Percentiles rank a stretch among this genome's conserved stretches.
Evolutionary conservation across 2,797 vertebrate genomes (phyloP).

Genomic region (Bovichtus variegatus): DNA sequence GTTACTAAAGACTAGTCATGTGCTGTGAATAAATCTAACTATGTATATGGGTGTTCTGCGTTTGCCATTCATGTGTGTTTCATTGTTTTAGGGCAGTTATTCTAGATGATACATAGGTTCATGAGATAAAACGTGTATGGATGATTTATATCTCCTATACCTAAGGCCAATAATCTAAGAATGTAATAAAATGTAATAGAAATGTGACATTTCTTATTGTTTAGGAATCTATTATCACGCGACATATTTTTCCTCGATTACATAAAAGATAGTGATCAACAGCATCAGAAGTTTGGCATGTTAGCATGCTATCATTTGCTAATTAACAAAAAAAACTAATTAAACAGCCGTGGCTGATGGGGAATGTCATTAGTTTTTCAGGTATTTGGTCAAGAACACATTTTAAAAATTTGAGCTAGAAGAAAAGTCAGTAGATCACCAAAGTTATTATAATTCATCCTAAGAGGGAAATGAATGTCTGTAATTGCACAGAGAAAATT

Average conservation of each 20-base stretch:
- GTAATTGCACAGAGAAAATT: neutral
- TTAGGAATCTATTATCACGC: neutral
- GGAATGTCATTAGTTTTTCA: neutral
- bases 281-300: too few relatives aligned
- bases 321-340: neutral
- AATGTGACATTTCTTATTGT: neutral
- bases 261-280: neutral
- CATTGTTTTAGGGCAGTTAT: neutral
- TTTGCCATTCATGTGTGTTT: neutral
- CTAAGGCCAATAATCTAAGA: neutral
- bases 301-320: neutral
- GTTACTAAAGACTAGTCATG: constrained; percentile 45
- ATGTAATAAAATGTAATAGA: neutral
- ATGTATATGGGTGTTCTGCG: neutral
- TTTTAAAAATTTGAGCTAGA: neutral
- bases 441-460: neutral
- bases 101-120: neutral
- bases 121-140: neutral
- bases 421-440: neutral
- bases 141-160: neutral
- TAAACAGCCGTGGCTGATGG: neutral
- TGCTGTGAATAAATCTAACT: constrained; percentile 36
- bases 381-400: neutral
- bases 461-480: neutral
- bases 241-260: neutral